phyloP scores from a whole-genome alignment of 2,797 vertebrate genomes.

The Enteromius paludinosus region DNA sequence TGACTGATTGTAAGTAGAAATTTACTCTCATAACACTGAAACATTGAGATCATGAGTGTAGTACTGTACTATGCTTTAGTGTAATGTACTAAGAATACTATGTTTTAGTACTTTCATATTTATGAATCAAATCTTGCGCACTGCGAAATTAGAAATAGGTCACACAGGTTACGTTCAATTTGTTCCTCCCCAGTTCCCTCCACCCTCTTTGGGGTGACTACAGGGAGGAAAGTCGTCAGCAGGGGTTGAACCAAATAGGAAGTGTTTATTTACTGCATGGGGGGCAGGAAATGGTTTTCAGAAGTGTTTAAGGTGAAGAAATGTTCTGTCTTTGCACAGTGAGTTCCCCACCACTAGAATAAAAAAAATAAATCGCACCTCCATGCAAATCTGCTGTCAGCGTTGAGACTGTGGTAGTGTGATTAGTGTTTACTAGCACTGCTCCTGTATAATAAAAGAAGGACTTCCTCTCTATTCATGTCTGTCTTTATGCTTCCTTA shows the following conservation, averaged over 20 bases:
- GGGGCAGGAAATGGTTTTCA: conserved; percentile 51
- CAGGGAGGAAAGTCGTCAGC: neutral
- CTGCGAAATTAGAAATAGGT: neutral
- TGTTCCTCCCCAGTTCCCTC: neutral
- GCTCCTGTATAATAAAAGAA: neutral
- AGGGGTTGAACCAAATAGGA: conserved; percentile 57
- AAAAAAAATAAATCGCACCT: conserved; percentile 35
- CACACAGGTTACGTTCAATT: neutral
- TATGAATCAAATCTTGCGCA: neutral
- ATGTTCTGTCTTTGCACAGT: conserved; percentile 60
- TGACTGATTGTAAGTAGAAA: conserved; percentile 83
- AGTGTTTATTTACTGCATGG: conserved; percentile 61
- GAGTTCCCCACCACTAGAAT: conserved; percentile 14
- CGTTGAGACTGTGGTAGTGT: conserved; percentile 10
- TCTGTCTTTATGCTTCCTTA: neutral
- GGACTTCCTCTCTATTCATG: neutral
- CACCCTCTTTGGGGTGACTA: conserved; percentile 19
- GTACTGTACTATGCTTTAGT: neutral
- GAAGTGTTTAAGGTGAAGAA: conserved; percentile 67
- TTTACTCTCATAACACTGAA: neutral
- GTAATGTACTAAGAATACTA: neutral
- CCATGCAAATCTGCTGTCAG: conserved; percentile 18
- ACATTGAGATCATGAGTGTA: neutral
- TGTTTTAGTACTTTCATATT: neutral
- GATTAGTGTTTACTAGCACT: conserved; percentile 16